These are phyloP conservation scores for Loriculus beryllinus DNA, from an alignment of 2,797 vertebrate genomes.

Conservation along the genomic window DNA sequence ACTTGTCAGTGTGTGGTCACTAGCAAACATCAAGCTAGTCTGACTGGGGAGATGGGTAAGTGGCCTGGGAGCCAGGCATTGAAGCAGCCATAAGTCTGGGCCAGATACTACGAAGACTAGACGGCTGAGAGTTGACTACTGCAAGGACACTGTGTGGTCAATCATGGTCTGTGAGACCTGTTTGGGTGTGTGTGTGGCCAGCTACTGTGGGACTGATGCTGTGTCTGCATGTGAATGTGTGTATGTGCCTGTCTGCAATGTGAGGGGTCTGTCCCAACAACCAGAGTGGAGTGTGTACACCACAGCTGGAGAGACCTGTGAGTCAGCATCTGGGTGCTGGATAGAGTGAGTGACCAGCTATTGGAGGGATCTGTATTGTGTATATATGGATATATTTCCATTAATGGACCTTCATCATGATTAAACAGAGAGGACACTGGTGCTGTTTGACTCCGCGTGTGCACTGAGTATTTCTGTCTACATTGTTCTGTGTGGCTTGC, in stretches of 20 bases:
- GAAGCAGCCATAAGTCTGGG: not conserved
- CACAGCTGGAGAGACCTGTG: not conserved
- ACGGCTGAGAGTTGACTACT: not conserved
- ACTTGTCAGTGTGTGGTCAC: not conserved
- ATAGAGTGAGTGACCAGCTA: not conserved
- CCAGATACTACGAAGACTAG: not conserved
- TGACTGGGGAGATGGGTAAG: not conserved
- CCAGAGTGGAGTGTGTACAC: not conserved
- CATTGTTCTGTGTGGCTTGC: not conserved
- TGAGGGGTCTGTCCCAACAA: not conserved
- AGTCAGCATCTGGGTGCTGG: not conserved
- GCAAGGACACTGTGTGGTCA: not conserved
- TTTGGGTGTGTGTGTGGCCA: not conserved
- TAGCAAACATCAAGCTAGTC: not conserved
- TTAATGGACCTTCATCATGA: not conserved
- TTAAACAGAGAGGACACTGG: not conserved
- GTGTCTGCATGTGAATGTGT: not conserved
- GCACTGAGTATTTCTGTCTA: not conserved
- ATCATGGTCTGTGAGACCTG: not conserved
- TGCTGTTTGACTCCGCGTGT: not conserved
- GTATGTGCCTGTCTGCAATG: not conserved
- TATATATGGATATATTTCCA: not conserved
- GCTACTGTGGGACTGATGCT: not conserved
- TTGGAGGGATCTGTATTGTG: not conserved
- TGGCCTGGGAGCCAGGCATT: not conserved